Conservation (phyloP, 2,888 invertebrate species). For the Esperia sulphurella region DNA sequence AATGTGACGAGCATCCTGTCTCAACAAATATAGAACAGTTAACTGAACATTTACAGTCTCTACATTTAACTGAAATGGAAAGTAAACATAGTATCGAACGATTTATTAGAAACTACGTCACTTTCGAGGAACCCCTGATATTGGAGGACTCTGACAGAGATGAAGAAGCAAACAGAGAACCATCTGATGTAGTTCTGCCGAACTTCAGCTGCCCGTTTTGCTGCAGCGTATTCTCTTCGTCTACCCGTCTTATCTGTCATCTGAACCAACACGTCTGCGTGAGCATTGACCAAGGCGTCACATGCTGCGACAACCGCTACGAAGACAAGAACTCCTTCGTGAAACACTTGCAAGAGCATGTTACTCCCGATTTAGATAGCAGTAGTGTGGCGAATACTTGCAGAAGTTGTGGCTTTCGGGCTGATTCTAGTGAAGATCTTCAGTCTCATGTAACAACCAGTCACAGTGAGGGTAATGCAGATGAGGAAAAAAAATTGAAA, state of each 20-base stretch:
- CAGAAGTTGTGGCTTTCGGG: constrained; percentile 36
- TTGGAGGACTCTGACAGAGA: constrained; percentile 32
- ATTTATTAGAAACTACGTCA: constrained; percentile 49
- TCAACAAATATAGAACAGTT: constrained; percentile 27
- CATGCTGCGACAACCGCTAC: constrained; percentile 40
- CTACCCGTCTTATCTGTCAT: constrained; percentile 46
- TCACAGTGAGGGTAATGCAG: constrained; percentile 14
- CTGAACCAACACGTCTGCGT: constrained; percentile 46
- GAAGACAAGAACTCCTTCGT: constrained; percentile 34
- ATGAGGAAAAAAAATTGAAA: constrained; percentile 14
- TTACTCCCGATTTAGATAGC: constrained; percentile 5
- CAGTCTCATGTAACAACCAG: constrained; percentile 26
- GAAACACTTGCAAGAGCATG: constrained; percentile 45
- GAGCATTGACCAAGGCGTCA: constrained; percentile 26
- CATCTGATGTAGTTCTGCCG: constrained; percentile 13
- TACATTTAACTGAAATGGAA: constrained; percentile 25
- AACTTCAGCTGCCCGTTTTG: constrained; percentile 50
- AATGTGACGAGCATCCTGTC: constrained; percentile 31
- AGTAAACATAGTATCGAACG: constrained; percentile 19
- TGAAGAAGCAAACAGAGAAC: neutral
- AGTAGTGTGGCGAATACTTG: constrained; percentile 23
- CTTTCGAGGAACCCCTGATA: constrained; percentile 45
- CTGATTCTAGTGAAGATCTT: constrained; percentile 21
- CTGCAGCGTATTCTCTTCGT: constrained; percentile 43
- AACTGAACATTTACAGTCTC: constrained; percentile 33